Evolutionary conservation across 1,140 invertebrate genomes (phyloP).

Genomic region (Brachystomella parvula): DNA sequence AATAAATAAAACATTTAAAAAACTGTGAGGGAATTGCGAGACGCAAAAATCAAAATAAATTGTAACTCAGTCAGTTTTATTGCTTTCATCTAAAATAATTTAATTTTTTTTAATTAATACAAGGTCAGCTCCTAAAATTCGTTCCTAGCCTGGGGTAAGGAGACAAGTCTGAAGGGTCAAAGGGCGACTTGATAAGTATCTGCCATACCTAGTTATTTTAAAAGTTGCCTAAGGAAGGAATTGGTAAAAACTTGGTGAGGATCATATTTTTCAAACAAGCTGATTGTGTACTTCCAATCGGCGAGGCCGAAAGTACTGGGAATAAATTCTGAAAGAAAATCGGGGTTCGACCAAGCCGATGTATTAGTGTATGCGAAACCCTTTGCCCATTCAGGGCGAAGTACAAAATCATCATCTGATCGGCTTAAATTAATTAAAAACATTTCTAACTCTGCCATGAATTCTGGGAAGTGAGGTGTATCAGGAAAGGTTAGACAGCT

Average conservation of each 20-base stretch:
- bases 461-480: constrained; percentile 16
- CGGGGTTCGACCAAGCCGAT: neutral
- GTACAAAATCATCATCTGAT: neutral
- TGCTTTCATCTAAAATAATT: no score
- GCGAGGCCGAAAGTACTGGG: constrained; percentile 6
- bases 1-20: no score
- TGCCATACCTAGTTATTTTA: no score
- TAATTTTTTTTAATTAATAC: no score
- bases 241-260: constrained; percentile 17
- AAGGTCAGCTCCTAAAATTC: no score
- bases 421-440: constrained; percentile 1
- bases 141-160: no score
- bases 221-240: no score
- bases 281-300: constrained; percentile 12
- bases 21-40: no score
- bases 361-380: constrained; percentile 15
- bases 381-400: constrained; percentile 27
- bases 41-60: no score
- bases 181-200: no score
- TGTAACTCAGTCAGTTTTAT: no score
- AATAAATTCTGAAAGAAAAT: neutral
- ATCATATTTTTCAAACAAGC: constrained; percentile 20
- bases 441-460: constrained; percentile 21
- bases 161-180: no score
- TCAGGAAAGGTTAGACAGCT: constrained; percentile 9